Evolutionary conservation across 1,140 invertebrate genomes (phyloP), one percentile per base, ranked within the genome.

Genomic region (Oscheius sp.): DNA sequence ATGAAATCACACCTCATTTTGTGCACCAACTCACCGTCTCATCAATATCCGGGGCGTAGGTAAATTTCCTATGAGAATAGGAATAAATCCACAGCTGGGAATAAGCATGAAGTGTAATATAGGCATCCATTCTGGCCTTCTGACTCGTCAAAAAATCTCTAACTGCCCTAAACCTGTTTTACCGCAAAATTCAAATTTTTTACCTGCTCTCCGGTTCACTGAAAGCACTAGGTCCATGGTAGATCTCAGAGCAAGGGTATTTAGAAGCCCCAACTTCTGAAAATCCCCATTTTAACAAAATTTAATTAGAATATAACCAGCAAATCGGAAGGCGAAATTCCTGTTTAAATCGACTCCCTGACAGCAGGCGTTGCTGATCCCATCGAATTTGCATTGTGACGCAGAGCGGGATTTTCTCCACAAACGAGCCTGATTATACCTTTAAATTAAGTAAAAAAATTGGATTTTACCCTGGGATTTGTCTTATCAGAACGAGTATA

Each of bases 31-130:
- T 52, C 13, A 79, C 80, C 46, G 84, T 70, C 23, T 82, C 80
- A 13, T 70, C 82, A 49, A 82, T 74, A 74, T 82, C 80, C 3
- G 66, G 45, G 26, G 80, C 82, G 62, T 84, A 82, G 23, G 68
- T 46, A 23, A 67, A 59, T 55, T 79, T 80, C 32, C 72, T 46
- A 38, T 82, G 66, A 10, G 81, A 84, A 62, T 76, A 82, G 0
- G 81, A 82, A 58, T 84, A 82, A 66, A 79, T 68, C 64, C 73
- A 77, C 13, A 79, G 31, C 61, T 79, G 74, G 4, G 69, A 73
- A 61, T 75, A 74, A 2, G 77, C 58, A 55, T 79, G 78, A 15
- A 79, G 68, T 4, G 76, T 77, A 38, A 77, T 73, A 15, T 74
- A 71, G 10, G 68, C 76, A 23, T 70, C 63, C 18, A 77, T 13